A percentile compares a stretch with the other conserved stretches of the same genome.
phyloP scores from a whole-genome alignment of 2,113 vertebrate species.

The Falcunculus frontatus region DNA sequence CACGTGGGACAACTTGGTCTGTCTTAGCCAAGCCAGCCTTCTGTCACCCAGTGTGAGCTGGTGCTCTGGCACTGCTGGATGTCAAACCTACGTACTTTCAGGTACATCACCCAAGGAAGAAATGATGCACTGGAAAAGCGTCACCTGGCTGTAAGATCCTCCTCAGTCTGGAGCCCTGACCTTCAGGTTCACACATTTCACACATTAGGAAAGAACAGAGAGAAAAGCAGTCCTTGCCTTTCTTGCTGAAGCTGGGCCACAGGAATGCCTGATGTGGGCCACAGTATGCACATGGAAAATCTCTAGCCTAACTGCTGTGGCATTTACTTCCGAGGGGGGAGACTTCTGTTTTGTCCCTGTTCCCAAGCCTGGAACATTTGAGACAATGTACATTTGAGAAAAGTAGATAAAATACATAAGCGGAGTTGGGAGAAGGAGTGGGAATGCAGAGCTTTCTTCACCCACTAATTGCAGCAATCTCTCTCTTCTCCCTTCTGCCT shows the following conservation, averaged over 20 bases:
- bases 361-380: not conserved
- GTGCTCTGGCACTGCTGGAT: not conserved
- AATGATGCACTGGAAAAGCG: not conserved
- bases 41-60: not conserved
- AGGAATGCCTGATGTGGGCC: not conserved
- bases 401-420: not conserved
- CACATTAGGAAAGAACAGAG: not conserved
- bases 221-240: not conserved
- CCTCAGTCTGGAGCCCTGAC: not conserved
- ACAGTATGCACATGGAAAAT: not conserved
- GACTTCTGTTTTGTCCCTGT: not conserved
- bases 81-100: not conserved
- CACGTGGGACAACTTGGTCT: not conserved
- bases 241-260: not conserved
- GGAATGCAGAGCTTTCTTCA: not conserved
- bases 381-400: not conserved
- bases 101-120: not conserved
- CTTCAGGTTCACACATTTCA: too few relatives aligned
- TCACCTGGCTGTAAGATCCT: not conserved
- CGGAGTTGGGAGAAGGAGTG: not conserved
- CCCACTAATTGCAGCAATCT: not conserved
- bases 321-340: not conserved
- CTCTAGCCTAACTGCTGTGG: not conserved
- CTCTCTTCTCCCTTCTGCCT: not conserved
- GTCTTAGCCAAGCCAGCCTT: not conserved